Evolutionary conservation across 2,113 vertebrate species (phyloP), one percentile per base, ranked within the genome.

Genomic region (Orycteropus afer): DNA sequence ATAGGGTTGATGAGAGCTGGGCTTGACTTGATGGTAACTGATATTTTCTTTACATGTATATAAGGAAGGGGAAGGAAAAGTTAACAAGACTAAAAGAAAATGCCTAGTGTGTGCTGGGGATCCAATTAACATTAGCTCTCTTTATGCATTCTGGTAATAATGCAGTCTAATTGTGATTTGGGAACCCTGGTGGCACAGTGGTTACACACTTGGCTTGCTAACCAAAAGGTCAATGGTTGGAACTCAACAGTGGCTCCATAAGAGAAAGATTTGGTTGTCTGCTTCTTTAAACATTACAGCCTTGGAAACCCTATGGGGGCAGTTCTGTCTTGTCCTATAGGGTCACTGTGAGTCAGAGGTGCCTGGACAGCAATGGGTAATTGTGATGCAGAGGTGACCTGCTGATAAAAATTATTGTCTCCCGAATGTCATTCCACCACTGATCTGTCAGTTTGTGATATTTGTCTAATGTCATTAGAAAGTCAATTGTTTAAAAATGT

Each of bases 71-170:
- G 4, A 87, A 57, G 59, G 17, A 82, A 79, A 53, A 49, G 32
- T 81, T 73, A 55, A 34, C 9, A 47, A n/a, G 34, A 73, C 15
- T 61, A 18, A 25, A 27, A 10, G 3, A 27, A 74, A 63, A 14
- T 22, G 29, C 45, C 11, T 67, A 45, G 4, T 1, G 9, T 77
- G 29, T 22, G 32, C 47, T 80, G 74, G 71, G 37, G 25, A 84
- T 61, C 37, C n/a, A 23, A 6, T 53, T 37, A 18, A 53, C 61
- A 47, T 67, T 37, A 57, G 59, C 32, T 83, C 87, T 27, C 20
- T 91, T 47, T 53, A 57, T 83, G 18, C 42, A 79, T 90, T 84
- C 73, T 90, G 78, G 82, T 86, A 95, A 61, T 71, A 92, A 67
- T 71, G 80, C 42, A 45, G 37, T 78, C 10, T 49, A 40, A 59